Evolutionary conservation across 2,797 vertebrate genomes (phyloP).

Genomic region (Argyrosomus regius): DNA sequence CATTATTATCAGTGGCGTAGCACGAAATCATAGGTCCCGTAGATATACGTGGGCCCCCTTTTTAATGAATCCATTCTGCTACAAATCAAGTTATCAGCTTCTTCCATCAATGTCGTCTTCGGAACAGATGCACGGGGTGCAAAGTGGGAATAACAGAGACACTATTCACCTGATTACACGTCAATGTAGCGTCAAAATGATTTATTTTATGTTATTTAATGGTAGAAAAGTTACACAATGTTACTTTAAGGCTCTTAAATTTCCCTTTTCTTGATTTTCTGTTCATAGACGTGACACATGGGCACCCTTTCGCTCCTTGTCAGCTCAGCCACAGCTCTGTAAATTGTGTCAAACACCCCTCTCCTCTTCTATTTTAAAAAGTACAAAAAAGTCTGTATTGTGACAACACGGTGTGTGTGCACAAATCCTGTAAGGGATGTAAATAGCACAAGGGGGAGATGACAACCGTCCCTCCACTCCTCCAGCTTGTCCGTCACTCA

Average conservation of each 20-base stretch:
- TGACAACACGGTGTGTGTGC: constrained; percentile 36
- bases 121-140: no score
- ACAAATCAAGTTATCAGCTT: no score
- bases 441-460: constrained; percentile 55
- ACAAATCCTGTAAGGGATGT: constrained; percentile 46
- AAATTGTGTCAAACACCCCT: constrained; percentile 50
- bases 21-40: neutral
- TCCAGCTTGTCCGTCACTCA: constrained; percentile 64
- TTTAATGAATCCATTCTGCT: neutral
- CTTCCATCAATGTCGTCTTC: no score
- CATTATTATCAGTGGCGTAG: neutral
- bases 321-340: constrained; percentile 38
- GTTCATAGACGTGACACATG: constrained; percentile 41
- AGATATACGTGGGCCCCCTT: neutral
- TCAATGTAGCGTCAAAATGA: no score
- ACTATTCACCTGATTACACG: no score
- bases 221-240: no score
- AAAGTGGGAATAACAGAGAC: no score
- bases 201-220: no score
- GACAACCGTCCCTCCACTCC: constrained; percentile 61
- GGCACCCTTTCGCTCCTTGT: constrained; percentile 48
- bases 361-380: constrained; percentile 40
- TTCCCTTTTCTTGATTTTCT: constrained; percentile 14
- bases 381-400: constrained; percentile 17
- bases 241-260: neutral